phyloP scores from a whole-genome alignment of 2,888 invertebrate species.

The Melanophora roralis region DNA sequence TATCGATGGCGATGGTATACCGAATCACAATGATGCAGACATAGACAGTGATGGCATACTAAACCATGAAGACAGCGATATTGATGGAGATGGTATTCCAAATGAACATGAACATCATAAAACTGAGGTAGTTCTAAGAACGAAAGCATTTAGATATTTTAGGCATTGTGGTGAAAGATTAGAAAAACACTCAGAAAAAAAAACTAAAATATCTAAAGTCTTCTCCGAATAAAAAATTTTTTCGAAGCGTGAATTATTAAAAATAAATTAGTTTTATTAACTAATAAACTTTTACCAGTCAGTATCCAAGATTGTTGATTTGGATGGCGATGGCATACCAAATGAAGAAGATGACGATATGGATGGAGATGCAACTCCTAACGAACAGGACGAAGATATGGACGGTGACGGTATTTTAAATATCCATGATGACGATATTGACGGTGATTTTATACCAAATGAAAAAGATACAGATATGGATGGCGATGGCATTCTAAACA shows the following conservation, averaged over 20 bases:
- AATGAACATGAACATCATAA: conserved; percentile 64
- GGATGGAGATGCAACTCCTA: conserved; percentile 63
- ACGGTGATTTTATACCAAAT: conserved; percentile 67
- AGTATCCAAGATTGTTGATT: conserved; percentile 47
- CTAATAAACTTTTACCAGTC: conserved; percentile 27
- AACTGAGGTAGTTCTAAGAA: conserved; percentile 29
- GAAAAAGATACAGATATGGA: conserved; percentile 64
- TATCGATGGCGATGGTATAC: conserved; percentile 70
- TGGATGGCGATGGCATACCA: conserved; percentile 64
- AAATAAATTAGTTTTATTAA: not conserved
- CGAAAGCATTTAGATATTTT: conserved; percentile 31
- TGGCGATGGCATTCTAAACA: conserved; percentile 67
- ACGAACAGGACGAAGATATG: conserved; percentile 67
- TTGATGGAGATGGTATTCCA: conserved; percentile 67
- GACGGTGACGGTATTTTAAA: conserved; percentile 70
- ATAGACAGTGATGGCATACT: conserved; percentile 78
- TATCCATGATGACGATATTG: conserved; percentile 77
- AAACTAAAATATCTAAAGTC: conserved; percentile 25
- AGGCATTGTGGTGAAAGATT: not conserved
- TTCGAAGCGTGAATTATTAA: not conserved
- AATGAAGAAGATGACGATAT: conserved; percentile 63
- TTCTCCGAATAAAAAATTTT: conserved; percentile 14
- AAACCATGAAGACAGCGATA: conserved; percentile 69
- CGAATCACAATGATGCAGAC: conserved; percentile 77
- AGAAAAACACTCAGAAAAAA: not conserved